Evolutionary conservation across 1,140 invertebrate species (phyloP).

Genomic region (Anoplolepis gracilipes): DNA sequence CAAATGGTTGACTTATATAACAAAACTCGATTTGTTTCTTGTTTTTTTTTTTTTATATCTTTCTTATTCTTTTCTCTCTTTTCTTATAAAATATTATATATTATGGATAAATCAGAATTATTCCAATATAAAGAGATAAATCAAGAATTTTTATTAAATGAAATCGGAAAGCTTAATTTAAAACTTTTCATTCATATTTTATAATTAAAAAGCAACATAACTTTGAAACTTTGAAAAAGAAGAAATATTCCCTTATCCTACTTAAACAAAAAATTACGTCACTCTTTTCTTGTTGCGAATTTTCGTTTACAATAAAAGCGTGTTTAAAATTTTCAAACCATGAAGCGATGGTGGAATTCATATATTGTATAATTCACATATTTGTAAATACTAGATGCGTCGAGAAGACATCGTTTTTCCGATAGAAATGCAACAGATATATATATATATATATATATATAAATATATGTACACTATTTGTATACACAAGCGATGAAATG

Average conservation of each 20-base stretch:
- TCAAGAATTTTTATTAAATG: neutral
- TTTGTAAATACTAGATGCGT: neutral
- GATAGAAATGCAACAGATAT: neutral
- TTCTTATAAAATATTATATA: neutral
- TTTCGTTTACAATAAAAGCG: neutral
- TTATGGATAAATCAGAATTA: neutral
- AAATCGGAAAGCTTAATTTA: too few relatives aligned
- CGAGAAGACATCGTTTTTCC: neutral
- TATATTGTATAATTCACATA: too few relatives aligned
- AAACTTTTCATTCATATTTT: too few relatives aligned
- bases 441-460: neutral
- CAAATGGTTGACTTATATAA: neutral
- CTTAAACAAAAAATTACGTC: neutral
- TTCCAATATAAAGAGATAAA: neutral
- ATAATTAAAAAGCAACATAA: neutral
- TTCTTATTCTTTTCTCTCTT: neutral
- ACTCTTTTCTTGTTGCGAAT: neutral
- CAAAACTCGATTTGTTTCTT: neutral
- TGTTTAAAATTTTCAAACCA: neutral
- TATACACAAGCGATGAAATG: constrained; percentile 4
- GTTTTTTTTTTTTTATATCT: neutral
- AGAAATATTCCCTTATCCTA: too few relatives aligned
- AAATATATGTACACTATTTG: neutral
- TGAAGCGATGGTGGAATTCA: neutral
- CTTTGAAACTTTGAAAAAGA: neutral